Percentiles rank a stretch among this genome's conserved stretches.
phyloP scores from a whole-genome alignment of 2,888 invertebrate genomes.

The Morinoia aosen region DNA sequence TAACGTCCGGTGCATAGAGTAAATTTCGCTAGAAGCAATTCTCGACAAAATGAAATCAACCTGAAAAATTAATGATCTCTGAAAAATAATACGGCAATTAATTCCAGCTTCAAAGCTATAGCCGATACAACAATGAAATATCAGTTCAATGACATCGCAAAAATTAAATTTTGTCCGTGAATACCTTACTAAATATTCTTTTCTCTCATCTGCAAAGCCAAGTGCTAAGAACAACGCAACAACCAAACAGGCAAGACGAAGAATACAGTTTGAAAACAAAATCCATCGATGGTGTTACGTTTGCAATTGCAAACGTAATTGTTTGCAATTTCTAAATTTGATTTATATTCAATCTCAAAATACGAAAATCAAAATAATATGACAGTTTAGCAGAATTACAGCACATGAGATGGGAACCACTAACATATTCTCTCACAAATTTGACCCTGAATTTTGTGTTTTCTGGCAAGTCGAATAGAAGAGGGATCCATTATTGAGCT shows the following conservation, averaged over 20 bases:
- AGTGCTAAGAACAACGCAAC: not conserved
- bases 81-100: not conserved
- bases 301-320: too few relatives aligned
- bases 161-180: not conserved
- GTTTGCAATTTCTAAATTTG: not conserved
- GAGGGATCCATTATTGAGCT: not conserved
- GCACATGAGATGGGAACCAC: not conserved
- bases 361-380: not conserved
- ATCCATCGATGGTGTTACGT: too few relatives aligned
- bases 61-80: too few relatives aligned
- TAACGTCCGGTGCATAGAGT: too few relatives aligned
- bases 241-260: not conserved
- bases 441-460: not conserved
- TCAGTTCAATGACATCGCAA: not conserved
- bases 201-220: not conserved
- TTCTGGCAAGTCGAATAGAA: not conserved
- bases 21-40: too few relatives aligned
- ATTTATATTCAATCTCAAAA: not conserved
- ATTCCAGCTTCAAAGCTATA: not conserved
- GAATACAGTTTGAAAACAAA: not conserved
- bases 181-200: not conserved
- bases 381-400: not conserved
- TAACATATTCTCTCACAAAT: not conserved
- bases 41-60: too few relatives aligned
- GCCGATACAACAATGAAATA: not conserved